Evolutionary conservation across 2,888 invertebrate species (phyloP), one percentile per base, ranked within the genome.

Genomic region (Spicauda simplicius): DNA sequence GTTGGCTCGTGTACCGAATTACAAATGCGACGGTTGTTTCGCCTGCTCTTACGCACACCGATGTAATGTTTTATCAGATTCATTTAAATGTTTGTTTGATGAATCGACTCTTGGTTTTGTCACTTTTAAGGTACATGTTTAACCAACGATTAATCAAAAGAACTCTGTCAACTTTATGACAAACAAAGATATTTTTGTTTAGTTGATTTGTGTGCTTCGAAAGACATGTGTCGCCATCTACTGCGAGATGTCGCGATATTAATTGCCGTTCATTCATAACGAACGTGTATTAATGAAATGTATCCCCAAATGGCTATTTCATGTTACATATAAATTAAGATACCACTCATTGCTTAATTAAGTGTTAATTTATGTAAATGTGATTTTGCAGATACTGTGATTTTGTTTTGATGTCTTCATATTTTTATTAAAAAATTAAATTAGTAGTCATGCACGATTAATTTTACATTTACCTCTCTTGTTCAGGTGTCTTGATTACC

Each of bases 11-110:
- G 53, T 60, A 60, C 56, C 30, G 58, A 59, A 59, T 64, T 60
- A 70, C 70, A 65, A 61, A 69, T 57, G 33, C 56, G 61, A 67
- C 37, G 56, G 67, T 56, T 67, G 66, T 59, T 64, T 58, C 37
- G 8, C 7, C 12, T 12, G 37, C 8, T 37, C 37, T 37, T 50
- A 58, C 52, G 25, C 57, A 41, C 64, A 25, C 25, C 7, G 11
- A 37, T 10, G 16, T 25, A 18, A 20, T 14, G 3, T 8, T 11
- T 61, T 25, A 63, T 48, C 12, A 14, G 45, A 56, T 63, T 56
- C 52, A 50, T 64, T 57, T 57, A 57, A 63, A 56, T 56, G 54
- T 20, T 55, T 62, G 20, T 0, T 25, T 45, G 54, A 62, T 62
- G 62, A 62, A 54, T 62, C 54, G 61, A 6, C 18, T 30, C 10